Evolutionary conservation across 2,888 invertebrate species (phyloP).

Genomic region (Calameuta filiformis): DNA sequence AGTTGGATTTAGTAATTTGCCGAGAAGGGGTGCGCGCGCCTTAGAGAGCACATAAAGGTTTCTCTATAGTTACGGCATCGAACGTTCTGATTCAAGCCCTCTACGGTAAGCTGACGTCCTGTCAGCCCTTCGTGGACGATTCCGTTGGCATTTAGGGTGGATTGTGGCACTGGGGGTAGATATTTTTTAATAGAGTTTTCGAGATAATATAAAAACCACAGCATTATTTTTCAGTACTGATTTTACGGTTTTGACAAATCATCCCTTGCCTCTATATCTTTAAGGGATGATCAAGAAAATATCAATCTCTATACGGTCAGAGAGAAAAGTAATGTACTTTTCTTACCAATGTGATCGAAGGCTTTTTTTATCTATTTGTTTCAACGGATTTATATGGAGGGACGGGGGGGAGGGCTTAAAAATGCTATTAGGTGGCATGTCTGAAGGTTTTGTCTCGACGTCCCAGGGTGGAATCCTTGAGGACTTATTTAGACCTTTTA

Average conservation of each 20-base stretch:
- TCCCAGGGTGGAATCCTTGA: background rate
- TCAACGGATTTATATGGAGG: background rate
- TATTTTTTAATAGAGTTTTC: background rate
- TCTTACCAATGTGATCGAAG: background rate
- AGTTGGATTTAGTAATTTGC: background rate
- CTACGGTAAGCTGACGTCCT: background rate
- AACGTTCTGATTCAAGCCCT: background rate
- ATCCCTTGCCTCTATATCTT: background rate
- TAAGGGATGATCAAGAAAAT: background rate
- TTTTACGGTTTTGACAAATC: background rate
- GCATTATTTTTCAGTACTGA: background rate
- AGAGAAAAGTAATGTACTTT: background rate
- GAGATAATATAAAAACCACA: background rate
- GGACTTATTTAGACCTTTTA: background rate
- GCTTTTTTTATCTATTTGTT: background rate
- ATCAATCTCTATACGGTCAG: background rate
- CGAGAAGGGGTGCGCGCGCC: too few species aligned
- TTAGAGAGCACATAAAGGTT: background rate
- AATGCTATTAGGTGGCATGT: background rate
- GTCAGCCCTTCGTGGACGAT: background rate
- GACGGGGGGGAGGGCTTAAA: background rate
- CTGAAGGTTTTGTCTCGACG: background rate
- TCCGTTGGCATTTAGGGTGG: too few species aligned
- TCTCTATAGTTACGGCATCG: background rate
- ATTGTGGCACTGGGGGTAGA: background rate